Percentiles rank a stretch among this genome's conserved stretches.
Conservation (phyloP, 2,113 vertebrate genomes). For the cat (Felis catus) region DNA sequence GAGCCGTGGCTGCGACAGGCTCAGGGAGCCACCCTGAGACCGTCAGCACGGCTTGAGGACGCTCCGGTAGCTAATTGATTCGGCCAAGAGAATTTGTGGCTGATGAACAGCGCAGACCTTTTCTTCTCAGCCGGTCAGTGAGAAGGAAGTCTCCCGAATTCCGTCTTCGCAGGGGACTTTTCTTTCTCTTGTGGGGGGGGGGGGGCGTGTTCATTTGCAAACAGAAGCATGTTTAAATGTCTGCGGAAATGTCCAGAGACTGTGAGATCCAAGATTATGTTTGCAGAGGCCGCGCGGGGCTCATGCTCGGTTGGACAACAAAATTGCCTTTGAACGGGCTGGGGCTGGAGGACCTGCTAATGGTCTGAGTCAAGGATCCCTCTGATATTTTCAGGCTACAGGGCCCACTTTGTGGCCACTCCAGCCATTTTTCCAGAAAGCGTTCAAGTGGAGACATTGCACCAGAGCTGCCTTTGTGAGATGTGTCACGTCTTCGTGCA, state of each 20-base stretch:
- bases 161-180: not conserved
- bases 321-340: not conserved
- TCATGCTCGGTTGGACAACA: not conserved
- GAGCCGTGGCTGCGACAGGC: not conserved
- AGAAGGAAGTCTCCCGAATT: not conserved
- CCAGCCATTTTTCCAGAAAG: not conserved
- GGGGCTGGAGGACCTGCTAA: not conserved
- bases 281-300: not conserved
- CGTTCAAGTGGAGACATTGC: not conserved
- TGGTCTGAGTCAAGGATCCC: not conserved
- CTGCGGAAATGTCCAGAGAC: not conserved
- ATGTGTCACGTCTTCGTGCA: fast-evolving
- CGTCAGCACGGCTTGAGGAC: not conserved
- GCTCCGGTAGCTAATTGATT: not conserved
- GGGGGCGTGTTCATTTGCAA: not conserved
- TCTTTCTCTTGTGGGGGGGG: not conserved
- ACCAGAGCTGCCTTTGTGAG: not conserved
- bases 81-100: not conserved
- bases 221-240: not conserved
- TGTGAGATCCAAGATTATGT: not conserved
- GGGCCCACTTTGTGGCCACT: not conserved
- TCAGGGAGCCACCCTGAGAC: not conserved
- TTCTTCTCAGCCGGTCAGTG: not conserved
- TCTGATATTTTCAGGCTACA: not conserved
- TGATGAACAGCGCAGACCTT: not conserved